Evolutionary conservation across 1,140 invertebrate genomes (phyloP).

Genomic region (Hyposmocoma kahamanoa): DNA sequence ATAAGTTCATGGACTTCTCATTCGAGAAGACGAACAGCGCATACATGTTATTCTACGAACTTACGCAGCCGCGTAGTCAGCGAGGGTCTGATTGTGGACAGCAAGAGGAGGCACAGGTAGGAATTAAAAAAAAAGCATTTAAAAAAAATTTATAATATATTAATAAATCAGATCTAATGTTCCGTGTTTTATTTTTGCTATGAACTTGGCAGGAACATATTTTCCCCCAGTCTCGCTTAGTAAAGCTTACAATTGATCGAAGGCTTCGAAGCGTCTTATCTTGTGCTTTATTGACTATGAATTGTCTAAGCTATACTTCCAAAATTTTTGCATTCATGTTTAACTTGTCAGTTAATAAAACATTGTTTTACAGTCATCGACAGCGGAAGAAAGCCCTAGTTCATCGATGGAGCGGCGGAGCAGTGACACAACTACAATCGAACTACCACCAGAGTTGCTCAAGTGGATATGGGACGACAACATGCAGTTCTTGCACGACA

Average conservation of each 20-base stretch:
- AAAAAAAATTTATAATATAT: too few species aligned
- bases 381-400: conserved; percentile 37
- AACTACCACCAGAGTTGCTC: conserved; percentile 85
- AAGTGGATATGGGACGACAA: conserved; percentile 98
- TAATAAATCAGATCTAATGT: too few species aligned
- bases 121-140: too few species aligned
- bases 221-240: too few species aligned
- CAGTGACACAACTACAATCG: conserved; percentile 21
- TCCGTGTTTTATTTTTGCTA: too few species aligned
- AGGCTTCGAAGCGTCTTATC: too few species aligned
- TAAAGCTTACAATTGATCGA: too few species aligned
- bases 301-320: too few species aligned
- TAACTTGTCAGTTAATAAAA: too few species aligned
- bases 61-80: conserved; percentile 72
- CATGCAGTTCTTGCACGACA: conserved; percentile 94
- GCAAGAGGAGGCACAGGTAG: conserved; percentile 64
- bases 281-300: too few species aligned
- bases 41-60: conserved; percentile 97
- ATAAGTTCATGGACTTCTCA: conserved; percentile 97
- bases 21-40: conserved; percentile 98
- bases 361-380: conserved; percentile 55
- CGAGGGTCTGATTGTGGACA: conserved; percentile 61
- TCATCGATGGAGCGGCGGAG: conserved; percentile 38
- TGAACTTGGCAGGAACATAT: too few species aligned
- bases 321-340: too few species aligned